Conservation (phyloP, 2,888 invertebrate species). For the Hedychridium roseum region DNA sequence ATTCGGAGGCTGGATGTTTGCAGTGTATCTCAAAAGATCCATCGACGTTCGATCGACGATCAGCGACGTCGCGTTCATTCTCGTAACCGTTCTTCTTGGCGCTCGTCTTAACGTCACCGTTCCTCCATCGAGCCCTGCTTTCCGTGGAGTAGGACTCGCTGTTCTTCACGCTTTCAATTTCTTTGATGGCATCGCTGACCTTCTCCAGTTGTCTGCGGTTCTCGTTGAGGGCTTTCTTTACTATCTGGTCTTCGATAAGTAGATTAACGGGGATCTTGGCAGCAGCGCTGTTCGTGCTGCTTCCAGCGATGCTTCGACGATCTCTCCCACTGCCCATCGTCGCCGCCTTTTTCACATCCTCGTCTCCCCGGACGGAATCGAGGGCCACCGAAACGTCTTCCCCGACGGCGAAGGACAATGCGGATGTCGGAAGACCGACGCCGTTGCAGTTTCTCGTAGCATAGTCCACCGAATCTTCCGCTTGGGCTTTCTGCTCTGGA, state of each 20-base stretch:
- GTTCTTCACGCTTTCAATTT: conserved; percentile 58
- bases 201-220: conserved; percentile 58
- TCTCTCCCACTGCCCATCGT: no score
- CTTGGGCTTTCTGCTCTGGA: conserved; percentile 17
- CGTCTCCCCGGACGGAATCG: conserved; percentile 29
- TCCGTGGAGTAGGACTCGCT: conserved; percentile 44
- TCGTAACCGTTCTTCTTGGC: conserved; percentile 53
- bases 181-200: conserved; percentile 60
- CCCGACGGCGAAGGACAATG: conserved; percentile 16
- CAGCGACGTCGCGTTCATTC: conserved; percentile 35
- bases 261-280: conserved; percentile 59
- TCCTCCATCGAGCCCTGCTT: conserved; percentile 41
- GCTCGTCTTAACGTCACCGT: conserved; percentile 35
- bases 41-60: no score
- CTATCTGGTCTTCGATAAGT: conserved; percentile 60
- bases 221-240: conserved; percentile 59
- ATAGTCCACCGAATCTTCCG: conserved; percentile 7
- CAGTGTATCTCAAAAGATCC: no score
- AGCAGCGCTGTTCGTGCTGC: conserved; percentile 17
- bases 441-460: conserved; percentile 49
- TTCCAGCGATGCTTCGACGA: conserved; percentile 22
- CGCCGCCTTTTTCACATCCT: no score
- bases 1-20: conserved; percentile 49
- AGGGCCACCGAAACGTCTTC: conserved; percentile 43
- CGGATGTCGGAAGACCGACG: conserved; percentile 11